These are phyloP conservation scores for Acrocephalus kingi DNA, from an alignment of 2,113 vertebrate species.

Conservation along the genomic window DNA sequence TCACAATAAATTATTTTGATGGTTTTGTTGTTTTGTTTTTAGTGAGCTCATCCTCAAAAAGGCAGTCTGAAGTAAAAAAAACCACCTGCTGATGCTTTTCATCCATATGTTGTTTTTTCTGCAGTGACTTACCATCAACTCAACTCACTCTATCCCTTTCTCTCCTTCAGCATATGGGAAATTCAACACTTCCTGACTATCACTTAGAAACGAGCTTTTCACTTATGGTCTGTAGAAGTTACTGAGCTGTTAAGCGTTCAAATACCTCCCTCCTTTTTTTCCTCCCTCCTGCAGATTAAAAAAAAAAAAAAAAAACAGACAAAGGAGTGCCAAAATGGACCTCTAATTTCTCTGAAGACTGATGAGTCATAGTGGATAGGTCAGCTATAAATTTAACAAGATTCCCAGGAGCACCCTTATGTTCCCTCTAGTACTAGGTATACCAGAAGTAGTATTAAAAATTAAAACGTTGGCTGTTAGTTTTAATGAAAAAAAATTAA, in stretches of 20 bases:
- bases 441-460: slow-evolving; percentile 15
- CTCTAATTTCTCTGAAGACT: slow-evolving; percentile 6
- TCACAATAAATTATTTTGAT: not conserved
- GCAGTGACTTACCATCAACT: not conserved
- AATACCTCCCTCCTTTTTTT: not conserved
- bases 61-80: not conserved
- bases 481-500: slow-evolving; percentile 50
- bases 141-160: not conserved
- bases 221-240: not conserved
- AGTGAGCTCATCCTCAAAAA: not conserved
- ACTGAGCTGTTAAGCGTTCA: not conserved
- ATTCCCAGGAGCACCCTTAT: not conserved
- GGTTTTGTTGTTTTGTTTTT: not conserved
- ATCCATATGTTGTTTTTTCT: not conserved
- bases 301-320: not conserved
- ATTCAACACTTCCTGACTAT: not conserved
- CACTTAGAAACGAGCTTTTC: not conserved
- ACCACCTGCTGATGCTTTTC: not conserved
- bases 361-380: not conserved
- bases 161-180: not conserved
- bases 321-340: not conserved
- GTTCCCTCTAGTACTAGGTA: not conserved
- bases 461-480: not conserved
- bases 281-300: not conserved
- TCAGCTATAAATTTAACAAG: slow-evolving; percentile 9